A percentile compares a stretch with the other conserved stretches of the same genome.
Evolutionary conservation across 2,888 invertebrate species (phyloP).

Genomic region (Hydrotaea cyrtoneurina): DNA sequence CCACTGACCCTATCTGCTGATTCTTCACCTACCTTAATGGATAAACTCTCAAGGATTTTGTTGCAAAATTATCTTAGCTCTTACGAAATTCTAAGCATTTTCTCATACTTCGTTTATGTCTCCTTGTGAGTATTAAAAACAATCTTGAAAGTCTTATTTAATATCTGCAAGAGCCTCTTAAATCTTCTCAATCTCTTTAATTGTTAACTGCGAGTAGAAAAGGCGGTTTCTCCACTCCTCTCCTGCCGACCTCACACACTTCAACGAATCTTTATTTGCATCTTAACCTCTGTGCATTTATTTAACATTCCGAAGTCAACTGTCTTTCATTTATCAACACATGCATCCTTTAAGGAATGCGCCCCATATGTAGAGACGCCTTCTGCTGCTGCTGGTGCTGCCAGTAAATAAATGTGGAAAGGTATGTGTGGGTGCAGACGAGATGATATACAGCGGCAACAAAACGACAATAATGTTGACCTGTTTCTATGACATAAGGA

Average conservation of each 20-base stretch:
- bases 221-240: not conserved
- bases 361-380: not conserved
- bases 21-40: too few relatives aligned
- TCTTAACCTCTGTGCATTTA: not conserved
- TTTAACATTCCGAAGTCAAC: not conserved
- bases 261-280: not conserved
- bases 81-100: too few relatives aligned
- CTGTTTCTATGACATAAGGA: conserved; percentile 53
- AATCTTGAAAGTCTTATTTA: too few relatives aligned
- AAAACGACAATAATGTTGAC: conserved; percentile 58
- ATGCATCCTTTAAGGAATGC: conserved; percentile 14
- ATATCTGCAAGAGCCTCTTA: not conserved
- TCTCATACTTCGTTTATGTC: too few relatives aligned
- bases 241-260: not conserved
- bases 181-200: not conserved
- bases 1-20: too few relatives aligned
- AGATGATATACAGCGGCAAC: conserved; percentile 22
- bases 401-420: not conserved
- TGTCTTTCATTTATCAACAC: conserved; percentile 7
- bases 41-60: too few relatives aligned
- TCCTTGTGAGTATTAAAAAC: too few relatives aligned
- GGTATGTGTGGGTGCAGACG: conserved; percentile 22
- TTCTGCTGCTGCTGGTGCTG: not conserved
- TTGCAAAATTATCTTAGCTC: too few relatives aligned
- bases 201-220: not conserved